Percentiles rank a stretch among this genome's conserved stretches.
Evolutionary conservation across 2,113 vertebrate species (phyloP).

Genomic region (Mola mola): DNA sequence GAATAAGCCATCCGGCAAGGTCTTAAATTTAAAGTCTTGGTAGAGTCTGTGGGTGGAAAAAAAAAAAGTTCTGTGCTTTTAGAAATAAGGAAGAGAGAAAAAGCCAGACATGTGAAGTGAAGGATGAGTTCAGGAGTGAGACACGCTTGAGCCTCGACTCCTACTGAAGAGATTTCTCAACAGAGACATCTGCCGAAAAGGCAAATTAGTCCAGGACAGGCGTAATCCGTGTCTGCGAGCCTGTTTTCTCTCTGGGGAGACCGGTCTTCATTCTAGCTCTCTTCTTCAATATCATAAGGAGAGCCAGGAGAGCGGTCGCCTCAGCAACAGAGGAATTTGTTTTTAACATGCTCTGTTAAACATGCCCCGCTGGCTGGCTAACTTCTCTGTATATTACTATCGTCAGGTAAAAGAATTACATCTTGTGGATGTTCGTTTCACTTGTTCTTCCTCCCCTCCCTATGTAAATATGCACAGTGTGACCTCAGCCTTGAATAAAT

Average conservation of each 20-base stretch:
- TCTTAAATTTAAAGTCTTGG: constrained; percentile 60
- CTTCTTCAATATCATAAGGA: constrained; percentile 32
- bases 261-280: constrained; percentile 45
- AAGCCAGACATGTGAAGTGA: constrained; percentile 19
- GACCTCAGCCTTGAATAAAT: constrained; percentile 11
- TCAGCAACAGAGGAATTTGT: constrained; percentile 36
- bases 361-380: neutral
- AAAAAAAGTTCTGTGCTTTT: constrained; percentile 23
- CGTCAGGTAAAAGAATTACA: neutral
- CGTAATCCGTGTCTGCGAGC: constrained; percentile 65
- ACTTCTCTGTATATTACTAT: neutral
- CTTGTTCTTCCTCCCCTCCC: constrained; percentile 4
- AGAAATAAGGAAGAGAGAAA: constrained; percentile 12
- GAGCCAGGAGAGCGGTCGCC: constrained; percentile 20
- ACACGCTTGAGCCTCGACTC: constrained; percentile 16
- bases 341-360: constrained; percentile 29
- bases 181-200: constrained; percentile 49
- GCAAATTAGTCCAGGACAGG: constrained; percentile 55
- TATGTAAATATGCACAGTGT: constrained; percentile 15
- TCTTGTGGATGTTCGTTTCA: neutral
- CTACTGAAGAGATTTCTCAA: constrained; percentile 57
- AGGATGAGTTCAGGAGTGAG: neutral
- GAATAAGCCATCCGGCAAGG: constrained; percentile 59
- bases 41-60: constrained; percentile 4
- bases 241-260: constrained; percentile 56